phyloP scores from a whole-genome alignment of 1,140 invertebrate species.

The Octopus sinensis region DNA sequence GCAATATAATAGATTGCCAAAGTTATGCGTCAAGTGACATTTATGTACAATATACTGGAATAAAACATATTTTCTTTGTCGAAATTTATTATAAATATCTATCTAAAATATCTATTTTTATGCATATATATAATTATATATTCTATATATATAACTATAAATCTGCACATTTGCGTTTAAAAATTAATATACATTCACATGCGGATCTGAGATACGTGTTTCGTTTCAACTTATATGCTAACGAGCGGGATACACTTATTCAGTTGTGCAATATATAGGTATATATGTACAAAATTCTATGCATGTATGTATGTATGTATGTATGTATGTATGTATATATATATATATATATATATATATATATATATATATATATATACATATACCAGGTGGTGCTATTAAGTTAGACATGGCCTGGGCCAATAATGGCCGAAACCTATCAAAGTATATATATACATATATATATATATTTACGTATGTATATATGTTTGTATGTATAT shows the following conservation, averaged over 20 bases:
- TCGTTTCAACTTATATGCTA: background rate
- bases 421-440: background rate
- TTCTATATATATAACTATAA: background rate
- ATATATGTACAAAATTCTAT: background rate
- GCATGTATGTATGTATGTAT: background rate
- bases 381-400: too few species aligned
- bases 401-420: too few species aligned
- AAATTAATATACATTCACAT: background rate
- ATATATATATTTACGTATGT: background rate
- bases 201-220: background rate
- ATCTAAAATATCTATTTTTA: too few species aligned
- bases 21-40: background rate
- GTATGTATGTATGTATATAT: background rate
- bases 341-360: conserved; percentile 6
- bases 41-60: background rate
- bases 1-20: background rate
- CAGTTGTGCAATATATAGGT: background rate
- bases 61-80: background rate
- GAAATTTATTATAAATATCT: too few species aligned
- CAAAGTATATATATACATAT: background rate
- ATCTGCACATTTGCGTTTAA: background rate
- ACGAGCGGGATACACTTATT: background rate
- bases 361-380: background rate
- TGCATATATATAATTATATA: background rate
- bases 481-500: background rate